phyloP scores from a whole-genome alignment of 1,140 invertebrate species.

The Penaeus vannamei region DNA sequence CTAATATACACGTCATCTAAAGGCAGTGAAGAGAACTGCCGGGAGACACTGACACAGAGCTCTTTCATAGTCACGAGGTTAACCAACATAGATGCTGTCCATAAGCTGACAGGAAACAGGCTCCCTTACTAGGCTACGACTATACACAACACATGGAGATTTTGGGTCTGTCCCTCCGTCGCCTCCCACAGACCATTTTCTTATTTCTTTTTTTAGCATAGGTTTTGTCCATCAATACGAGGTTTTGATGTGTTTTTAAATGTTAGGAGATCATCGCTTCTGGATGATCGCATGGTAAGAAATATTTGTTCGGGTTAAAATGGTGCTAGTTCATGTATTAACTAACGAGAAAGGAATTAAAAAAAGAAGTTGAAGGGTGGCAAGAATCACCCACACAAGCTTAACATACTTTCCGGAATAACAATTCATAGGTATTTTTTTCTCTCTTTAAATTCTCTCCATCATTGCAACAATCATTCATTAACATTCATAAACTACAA shows the following conservation, averaged over 20 bases:
- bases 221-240: neutral
- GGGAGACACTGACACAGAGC: neutral
- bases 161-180: neutral
- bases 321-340: too few relatives aligned
- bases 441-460: constrained; percentile 44
- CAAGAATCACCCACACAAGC: neutral
- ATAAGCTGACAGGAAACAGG: constrained; percentile 43
- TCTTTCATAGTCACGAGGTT: neutral
- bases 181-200: neutral
- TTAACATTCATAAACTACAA: constrained; percentile 41
- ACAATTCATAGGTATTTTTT: neutral
- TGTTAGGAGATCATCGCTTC: too few relatives aligned
- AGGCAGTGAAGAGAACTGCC: constrained; percentile 23
- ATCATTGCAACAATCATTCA: constrained; percentile 51
- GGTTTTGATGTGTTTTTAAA: too few relatives aligned
- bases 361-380: too few relatives aligned
- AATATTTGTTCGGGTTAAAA: too few relatives aligned
- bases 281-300: too few relatives aligned
- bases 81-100: constrained; percentile 3
- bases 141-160: constrained; percentile 18
- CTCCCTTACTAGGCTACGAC: constrained; percentile 48
- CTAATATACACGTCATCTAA: too few relatives aligned
- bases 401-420: neutral
- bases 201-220: neutral
- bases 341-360: too few relatives aligned